phyloP scores from a whole-genome alignment of 2,113 vertebrate species.

The Hippocampus mohnikei region DNA sequence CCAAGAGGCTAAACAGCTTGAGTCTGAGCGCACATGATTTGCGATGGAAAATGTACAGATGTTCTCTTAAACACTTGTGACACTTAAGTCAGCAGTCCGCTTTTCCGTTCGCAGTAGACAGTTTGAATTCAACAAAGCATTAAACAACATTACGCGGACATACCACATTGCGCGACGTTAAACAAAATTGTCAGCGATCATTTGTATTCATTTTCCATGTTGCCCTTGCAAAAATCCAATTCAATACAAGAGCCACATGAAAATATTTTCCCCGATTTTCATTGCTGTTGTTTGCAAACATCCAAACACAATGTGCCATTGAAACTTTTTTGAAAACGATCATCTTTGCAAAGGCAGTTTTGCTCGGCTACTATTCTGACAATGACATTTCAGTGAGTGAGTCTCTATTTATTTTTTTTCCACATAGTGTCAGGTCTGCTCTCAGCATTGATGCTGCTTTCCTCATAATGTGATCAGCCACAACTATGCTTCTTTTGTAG shows the following conservation, averaged over 20 bases:
- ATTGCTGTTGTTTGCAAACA: not conserved
- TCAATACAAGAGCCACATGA: not conserved
- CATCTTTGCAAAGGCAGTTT: not conserved
- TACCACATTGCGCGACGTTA: no score
- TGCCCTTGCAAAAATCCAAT: not conserved
- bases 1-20: constrained; percentile 38
- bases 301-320: not conserved
- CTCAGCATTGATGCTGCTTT: constrained; percentile 7
- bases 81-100: constrained; percentile 8
- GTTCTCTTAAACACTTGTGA: constrained; percentile 22
- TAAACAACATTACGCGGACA: no score
- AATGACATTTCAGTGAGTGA: not conserved
- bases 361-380: not conserved
- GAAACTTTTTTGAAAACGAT: not conserved
- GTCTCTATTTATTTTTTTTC: not conserved
- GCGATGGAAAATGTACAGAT: constrained; percentile 23
- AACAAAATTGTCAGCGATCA: not conserved
- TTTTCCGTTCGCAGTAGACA: not conserved
- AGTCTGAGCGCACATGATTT: constrained; percentile 10
- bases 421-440: constrained; percentile 6
- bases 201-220: not conserved
- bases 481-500: constrained; percentile 17
- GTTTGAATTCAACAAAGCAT: not conserved
- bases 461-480: constrained; percentile 27
- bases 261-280: not conserved